Evolutionary conservation across 2,797 vertebrate genomes (phyloP).

Genomic region (Xenopus petersii): DNA sequence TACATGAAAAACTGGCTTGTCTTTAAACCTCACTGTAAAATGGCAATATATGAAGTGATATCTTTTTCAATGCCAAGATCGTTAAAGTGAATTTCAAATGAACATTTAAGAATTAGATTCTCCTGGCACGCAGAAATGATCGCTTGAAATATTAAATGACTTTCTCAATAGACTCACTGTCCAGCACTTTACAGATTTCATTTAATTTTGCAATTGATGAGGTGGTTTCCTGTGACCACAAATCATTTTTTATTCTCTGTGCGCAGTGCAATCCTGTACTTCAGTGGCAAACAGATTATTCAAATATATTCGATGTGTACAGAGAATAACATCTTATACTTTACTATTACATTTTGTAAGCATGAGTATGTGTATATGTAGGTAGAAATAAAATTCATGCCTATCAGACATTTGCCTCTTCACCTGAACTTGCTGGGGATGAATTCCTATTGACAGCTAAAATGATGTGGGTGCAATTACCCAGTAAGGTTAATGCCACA

Average conservation of each 20-base stretch:
- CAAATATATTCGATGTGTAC: too few relatives aligned
- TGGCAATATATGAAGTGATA: conserved; percentile 30
- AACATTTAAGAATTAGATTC: conserved; percentile 20
- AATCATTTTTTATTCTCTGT: conserved; percentile 30
- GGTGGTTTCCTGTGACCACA: conserved; percentile 40
- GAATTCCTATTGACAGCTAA: too few relatives aligned
- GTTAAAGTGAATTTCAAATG: conserved; percentile 37
- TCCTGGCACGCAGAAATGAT: conserved; percentile 33
- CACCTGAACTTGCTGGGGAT: too few relatives aligned
- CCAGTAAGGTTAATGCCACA: too few relatives aligned
- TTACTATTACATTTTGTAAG: too few relatives aligned
- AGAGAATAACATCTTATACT: too few relatives aligned
- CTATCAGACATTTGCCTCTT: too few relatives aligned
- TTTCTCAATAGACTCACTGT: conserved; percentile 15
- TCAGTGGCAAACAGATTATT: too few relatives aligned
- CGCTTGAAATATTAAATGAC: conserved; percentile 28
- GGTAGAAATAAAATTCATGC: too few relatives aligned
- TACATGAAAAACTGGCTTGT: conserved; percentile 24
- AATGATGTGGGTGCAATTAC: too few relatives aligned
- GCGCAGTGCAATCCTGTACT: not conserved
- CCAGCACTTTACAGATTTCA: conserved; percentile 16
- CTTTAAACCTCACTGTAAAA: conserved; percentile 17
- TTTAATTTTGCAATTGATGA: conserved; percentile 41
- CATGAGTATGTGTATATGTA: too few relatives aligned
- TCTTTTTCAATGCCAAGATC: conserved; percentile 29